Base-by-base conservation (phyloP, 2,888 invertebrate species). In the Linnaemya tessellans region DNA sequence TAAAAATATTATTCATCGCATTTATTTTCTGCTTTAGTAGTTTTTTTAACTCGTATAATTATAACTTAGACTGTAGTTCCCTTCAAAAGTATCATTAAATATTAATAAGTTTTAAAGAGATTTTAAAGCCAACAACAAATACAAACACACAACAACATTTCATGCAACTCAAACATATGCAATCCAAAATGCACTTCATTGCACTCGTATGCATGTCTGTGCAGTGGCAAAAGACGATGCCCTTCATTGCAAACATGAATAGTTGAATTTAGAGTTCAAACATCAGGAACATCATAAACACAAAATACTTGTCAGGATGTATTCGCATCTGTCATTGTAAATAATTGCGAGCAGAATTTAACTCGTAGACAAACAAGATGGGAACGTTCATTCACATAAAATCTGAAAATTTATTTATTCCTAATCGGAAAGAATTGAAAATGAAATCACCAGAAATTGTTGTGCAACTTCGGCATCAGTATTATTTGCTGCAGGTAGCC, bases 81-180 rank as follows among this genome's bases (percentile, higher is more conserved):
- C 25, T 25, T 25, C 25, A 70, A 41, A 56, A 54, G 22, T 46
- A 15, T 18, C 46, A 18, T 73, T 60, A 46, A 60, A 73, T 73
- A 73, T 73, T 73, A 60, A 60, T 46, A 15, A 58, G 18, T 22
- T 46, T 46, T 18, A 71, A 58, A 71, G n/a, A 58, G 13, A 58
- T 58, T 46, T 30, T 18, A 35, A 60, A 73, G 13, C 1, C 18
- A 7, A 60, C 18, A 7, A 60, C 25, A 22, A 0, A 70, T 20
- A 41, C 9, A 43, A 13, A 58, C 25, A 41, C 25, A 11, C 30
- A 46, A 10, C 1, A 18, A 11, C n/a, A 58, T 35, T 25, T 56
- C n/a, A 20, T 62, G 62, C 38, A 62, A 38, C 38, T 38, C 5
- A n/a, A 9, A n/a, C n/a, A 10, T 35, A 9, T 58, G 7, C 18